Evolutionary conservation across 2,113 vertebrate species (phyloP), one percentile per base, ranked within the genome.

Genomic region (Puntigrus tetrazona): DNA sequence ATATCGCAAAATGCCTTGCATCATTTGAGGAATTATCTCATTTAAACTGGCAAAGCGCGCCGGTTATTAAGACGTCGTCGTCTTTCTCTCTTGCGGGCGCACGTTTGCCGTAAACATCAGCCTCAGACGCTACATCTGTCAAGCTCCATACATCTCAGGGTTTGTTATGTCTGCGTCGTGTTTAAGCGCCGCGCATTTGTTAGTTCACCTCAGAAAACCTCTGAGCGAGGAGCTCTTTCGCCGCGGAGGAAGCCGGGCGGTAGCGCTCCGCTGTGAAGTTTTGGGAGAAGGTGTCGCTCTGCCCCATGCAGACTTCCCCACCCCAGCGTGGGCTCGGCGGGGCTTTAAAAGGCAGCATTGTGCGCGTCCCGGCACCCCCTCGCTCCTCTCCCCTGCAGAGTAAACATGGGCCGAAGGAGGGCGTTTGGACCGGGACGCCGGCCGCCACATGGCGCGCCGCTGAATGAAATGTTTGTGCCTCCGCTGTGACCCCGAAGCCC

Each of bases 311-410:
- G 93, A 92, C 91, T 92, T 93, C 92, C 90, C 91, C 61, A 88
- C 92, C 89, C 85, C 55, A 88, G 88, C 67, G 61, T 89, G 91
- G 91, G 91, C 91, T 92, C 88, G 88, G 89, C 87, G 78, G 85
- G 74, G 90, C 87, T 91, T 90, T 94, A 91, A 93, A 94, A 93
- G 93, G 89, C 90, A 36, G 86, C 92, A 92, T 93, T 93, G 92
- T 94, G 29, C 36, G 9, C n/a, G 50, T 55, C 90, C 88, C 88
- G 69, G 67, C 65, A 77, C 31, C 59, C 47, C 81, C 67, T 70
- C 18, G 50, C 77, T 78, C 88, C 69, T 84, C 85, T 88, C 85
- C 78, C 88, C 78, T 83, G 83, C 90, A 92, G 89, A 92, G 92
- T 92, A 93, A 93, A 94, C 91, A 94, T 22, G 88, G 86, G 87